Evolutionary conservation across 2,888 invertebrate species (phyloP).

Genomic region (Clepsis dumicolana): DNA sequence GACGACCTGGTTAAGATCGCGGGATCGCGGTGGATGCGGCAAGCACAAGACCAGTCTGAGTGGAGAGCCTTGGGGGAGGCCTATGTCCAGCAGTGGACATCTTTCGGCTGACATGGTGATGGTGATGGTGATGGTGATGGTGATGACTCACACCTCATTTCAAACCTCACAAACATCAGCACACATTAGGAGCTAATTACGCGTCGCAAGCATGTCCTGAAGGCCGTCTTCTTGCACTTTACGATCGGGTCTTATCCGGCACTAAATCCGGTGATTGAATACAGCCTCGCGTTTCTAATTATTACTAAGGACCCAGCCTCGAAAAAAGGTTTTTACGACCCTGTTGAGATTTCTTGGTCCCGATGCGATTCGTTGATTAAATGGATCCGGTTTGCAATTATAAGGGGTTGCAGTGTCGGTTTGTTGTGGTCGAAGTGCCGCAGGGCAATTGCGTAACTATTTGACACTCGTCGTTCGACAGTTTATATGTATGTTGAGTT

Average conservation of each 20-base stretch:
- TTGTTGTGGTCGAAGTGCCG: neutral
- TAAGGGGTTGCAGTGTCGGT: conserved; percentile 6
- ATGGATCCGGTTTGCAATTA: conserved; percentile 32
- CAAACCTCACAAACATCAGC: neutral
- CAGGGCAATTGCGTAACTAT: neutral
- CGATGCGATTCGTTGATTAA: conserved; percentile 46
- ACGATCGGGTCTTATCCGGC: conserved; percentile 41
- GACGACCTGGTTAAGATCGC: too few species aligned
- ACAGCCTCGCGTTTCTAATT: conserved; percentile 57
- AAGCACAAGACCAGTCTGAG: too few species aligned
- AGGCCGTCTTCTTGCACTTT: conserved; percentile 37
- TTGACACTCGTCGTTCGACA: too few species aligned
- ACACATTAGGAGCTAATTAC: conserved; percentile 9
- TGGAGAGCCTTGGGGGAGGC: too few species aligned
- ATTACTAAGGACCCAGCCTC: conserved; percentile 54
- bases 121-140: too few species aligned
- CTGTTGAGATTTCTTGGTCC: conserved; percentile 52
- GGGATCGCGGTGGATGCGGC: too few species aligned
- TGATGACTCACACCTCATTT: too few species aligned
- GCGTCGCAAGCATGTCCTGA: conserved; percentile 12
- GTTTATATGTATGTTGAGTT: too few species aligned
- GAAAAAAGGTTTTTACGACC: conserved; percentile 57
- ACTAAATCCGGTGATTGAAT: conserved; percentile 53
- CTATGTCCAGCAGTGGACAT: too few species aligned
- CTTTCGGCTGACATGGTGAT: too few species aligned